Evolutionary conservation across 2,113 vertebrate species (phyloP), one percentile per base, ranked within the genome.

Genomic region (Silurus glanis): DNA sequence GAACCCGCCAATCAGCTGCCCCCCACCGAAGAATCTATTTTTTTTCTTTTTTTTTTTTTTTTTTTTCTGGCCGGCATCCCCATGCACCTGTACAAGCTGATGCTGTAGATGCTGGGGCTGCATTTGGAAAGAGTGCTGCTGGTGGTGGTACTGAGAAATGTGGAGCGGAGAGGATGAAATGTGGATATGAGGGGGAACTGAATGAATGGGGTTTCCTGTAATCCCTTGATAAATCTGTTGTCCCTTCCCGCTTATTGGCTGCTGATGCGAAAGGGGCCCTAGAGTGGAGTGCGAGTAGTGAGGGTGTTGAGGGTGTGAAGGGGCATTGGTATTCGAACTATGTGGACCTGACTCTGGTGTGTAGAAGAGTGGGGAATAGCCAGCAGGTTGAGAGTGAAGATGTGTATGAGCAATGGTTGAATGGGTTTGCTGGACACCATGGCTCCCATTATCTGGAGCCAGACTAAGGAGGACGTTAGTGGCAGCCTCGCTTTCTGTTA

Each of bases 41-140:
- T 93, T 94, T 87, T 94, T 92, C 67, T 94, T 91, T 4, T 92
- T 92, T 72, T 88, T 89, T 90, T 94, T 95, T 80, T 93, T 95
- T 85, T 94, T 94, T 5, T 88, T 83, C 28, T 88, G 88, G 21
- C 47, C 82, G 9, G 14, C 37, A 21, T 91, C 90, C 74, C 91
- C 94, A 83, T 84, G 90, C 17, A 83, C 74, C 74, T 91, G 91
- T n/a, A 90, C 91, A 6, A 88, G 91, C 0, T 85, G 89, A 84
- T 92, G 93, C 81, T 91, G 92, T 71, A 91, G 89, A 91, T 90
- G 93, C 90, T 92, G 94, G 49, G 93, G 82, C 80, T 91, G 93
- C 89, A 95, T 93, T 64, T 93, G 92, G 92, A 94, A 94, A 86
- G 93, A 91, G 88, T 94, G 93, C 28, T 92, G 94, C 64, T 89